phyloP scores from a whole-genome alignment of 2,888 invertebrate genomes.

The Drosophila putrida region DNA sequence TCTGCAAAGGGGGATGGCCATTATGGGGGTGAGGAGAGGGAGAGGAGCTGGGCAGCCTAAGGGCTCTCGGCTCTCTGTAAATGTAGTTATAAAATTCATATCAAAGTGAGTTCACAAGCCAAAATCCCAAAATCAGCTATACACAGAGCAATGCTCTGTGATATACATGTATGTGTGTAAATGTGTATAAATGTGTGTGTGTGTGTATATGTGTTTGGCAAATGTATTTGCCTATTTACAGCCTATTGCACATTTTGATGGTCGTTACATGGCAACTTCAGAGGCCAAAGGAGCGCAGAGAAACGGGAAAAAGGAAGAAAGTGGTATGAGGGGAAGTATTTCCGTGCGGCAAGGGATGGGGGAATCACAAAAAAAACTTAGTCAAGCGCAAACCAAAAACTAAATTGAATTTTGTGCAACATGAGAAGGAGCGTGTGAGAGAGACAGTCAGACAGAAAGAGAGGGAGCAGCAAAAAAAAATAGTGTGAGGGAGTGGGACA shows the following conservation, averaged over 20 bases:
- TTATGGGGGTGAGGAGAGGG: not conserved
- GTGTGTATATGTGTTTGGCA: conserved; percentile 36
- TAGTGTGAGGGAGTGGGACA: conserved; percentile 1
- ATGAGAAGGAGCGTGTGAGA: conserved; percentile 13
- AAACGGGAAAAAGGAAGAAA: not conserved
- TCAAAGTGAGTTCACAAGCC: conserved; percentile 62
- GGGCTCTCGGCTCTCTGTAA: conserved; percentile 29
- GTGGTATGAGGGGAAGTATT: not conserved
- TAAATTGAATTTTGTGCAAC: conserved; percentile 75
- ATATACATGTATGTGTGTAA: not conserved
- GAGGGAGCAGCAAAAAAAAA: not conserved
- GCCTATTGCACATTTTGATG: conserved; percentile 79
- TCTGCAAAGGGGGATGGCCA: not conserved
- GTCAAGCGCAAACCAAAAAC: conserved; percentile 77
- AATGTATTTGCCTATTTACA: conserved; percentile 80
- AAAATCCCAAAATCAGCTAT: conserved; percentile 70
- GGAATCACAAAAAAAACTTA: conserved; percentile 57
- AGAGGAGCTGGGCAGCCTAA: not conserved
- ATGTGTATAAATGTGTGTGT: conserved; percentile 9
- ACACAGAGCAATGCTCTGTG: conserved; percentile 20
- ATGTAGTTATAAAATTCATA: conserved; percentile 72
- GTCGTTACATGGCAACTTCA: conserved; percentile 37
- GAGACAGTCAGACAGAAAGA: not conserved
- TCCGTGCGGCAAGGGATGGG: not conserved
- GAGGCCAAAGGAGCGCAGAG: not conserved